Base-by-base conservation (phyloP, 2,797 vertebrate species). In the Mus spretus region DNA sequence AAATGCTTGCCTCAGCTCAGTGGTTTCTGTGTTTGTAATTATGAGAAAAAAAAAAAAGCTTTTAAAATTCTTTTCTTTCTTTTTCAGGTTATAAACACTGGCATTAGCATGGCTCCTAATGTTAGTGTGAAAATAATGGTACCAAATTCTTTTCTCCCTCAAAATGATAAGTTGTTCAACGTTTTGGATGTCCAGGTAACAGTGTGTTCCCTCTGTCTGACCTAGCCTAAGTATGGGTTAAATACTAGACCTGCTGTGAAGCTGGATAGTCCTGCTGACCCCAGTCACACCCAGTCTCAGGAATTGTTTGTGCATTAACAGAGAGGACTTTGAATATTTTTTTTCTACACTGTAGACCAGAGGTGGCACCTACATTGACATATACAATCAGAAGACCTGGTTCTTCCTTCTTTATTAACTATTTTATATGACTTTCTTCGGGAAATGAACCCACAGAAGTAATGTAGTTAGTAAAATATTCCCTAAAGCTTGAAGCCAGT, bases 51-150 rank as follows among this genome's bases (percentile, higher is more conserved):
- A 24, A 24, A 28, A 55, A 75, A 26, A 47, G 4, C 8, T 55
- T 47, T n/a, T 82, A 15, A 59, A 90, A 72, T 34, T 40, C 77
- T 59, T 88, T 59, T 93, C 44, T 97, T 96, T 92, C 74, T 70
- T 95, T 93, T 40, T 80, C 97, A 99, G 99, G 99, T 99, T 95
- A 98, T 99, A 79, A 99, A 99, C 98, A 98, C 98, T 12, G 99
- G 99, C 93, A 99, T 99, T 95, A 99, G 99, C 98, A 98, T 99
- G 98, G 99, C 99, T 93, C 97, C 99, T 57, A 98, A 99, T 63
- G 98, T 99, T 7, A 99, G 98, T 97, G 96, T 99, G 37, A 98
- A 99, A 93, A 99, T 99, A 78, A 93, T 85, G 44, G 95, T 99
- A 72, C 99, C 99, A 0, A 99, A 99, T 97, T 98, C 98, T 94